Conservation (phyloP, 2,797 vertebrate species). For the Hafferia zeledoni region DNA sequence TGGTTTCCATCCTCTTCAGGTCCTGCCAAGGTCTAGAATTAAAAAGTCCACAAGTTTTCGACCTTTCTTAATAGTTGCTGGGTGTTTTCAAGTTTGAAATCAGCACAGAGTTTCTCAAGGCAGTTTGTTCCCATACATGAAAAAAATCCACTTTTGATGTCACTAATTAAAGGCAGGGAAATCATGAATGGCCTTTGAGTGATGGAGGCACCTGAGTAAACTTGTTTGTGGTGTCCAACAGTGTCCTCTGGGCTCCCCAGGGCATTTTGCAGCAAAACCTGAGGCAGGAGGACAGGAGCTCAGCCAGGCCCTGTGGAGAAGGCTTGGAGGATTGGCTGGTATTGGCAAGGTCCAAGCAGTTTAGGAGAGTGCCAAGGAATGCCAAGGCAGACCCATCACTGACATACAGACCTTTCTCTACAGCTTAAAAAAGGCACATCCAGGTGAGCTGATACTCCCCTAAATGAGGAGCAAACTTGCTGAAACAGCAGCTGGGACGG, state of each 20-base stretch:
- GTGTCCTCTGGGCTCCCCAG: neutral
- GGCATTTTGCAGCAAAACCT: neutral
- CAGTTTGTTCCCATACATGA: neutral
- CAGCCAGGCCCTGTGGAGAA: neutral
- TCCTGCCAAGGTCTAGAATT: neutral
- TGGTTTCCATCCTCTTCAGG: neutral
- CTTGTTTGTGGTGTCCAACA: neutral
- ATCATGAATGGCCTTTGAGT: neutral
- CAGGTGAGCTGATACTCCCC: neutral
- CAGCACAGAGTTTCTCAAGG: neutral
- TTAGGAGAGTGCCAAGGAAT: neutral
- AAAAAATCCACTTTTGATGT: neutral
- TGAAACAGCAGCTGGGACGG: neutral
- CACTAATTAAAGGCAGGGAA: neutral
- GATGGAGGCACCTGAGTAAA: neutral
- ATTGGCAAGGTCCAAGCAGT: neutral
- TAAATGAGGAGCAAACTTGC: neutral
- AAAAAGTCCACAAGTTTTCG: neutral
- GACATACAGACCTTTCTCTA: neutral
- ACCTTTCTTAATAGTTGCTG: neutral
- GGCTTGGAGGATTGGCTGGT: accelerated
- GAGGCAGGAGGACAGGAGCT: neutral
- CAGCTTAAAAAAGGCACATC: neutral
- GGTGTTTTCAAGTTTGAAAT: neutral
- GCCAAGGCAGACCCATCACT: neutral